A percentile compares a stretch with the other conserved stretches of the same genome.
These are phyloP conservation scores for Ailuropoda melanoleuca DNA, from an alignment of 2,113 vertebrate species.

Conservation along the genomic window DNA sequence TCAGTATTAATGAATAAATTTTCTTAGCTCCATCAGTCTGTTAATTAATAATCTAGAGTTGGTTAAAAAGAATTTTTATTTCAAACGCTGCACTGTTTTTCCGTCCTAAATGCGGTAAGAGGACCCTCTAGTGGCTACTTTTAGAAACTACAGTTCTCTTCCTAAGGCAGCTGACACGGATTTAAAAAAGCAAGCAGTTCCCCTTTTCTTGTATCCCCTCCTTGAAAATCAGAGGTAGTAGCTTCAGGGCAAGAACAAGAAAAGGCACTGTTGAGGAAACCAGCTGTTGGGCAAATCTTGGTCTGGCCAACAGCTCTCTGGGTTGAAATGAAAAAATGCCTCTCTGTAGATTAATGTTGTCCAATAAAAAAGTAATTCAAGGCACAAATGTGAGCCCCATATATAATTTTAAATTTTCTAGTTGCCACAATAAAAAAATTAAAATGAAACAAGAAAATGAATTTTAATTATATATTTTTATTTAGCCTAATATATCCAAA, in stretches of 20 bases:
- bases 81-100: neutral
- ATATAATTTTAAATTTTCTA: neutral
- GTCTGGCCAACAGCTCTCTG: neutral
- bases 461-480: neutral
- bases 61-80: neutral
- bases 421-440: neutral
- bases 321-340: neutral
- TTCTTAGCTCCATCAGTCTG: neutral
- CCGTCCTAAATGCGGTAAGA: neutral
- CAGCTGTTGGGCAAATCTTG: neutral
- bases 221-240: neutral
- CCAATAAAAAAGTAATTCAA: neutral
- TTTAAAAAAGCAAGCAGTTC: neutral
- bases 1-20: neutral
- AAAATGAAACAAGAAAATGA: neutral
- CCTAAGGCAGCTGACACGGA: accelerated
- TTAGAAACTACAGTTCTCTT: neutral
- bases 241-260: neutral
- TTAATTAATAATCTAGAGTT: neutral
- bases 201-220: accelerated
- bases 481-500: neutral
- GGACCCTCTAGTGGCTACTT: neutral
- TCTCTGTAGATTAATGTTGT: neutral
- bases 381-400: neutral
- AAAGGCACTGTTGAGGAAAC: neutral